Base-by-base conservation (phyloP, 2,888 invertebrate genomes). In the Clunio marinus region DNA sequence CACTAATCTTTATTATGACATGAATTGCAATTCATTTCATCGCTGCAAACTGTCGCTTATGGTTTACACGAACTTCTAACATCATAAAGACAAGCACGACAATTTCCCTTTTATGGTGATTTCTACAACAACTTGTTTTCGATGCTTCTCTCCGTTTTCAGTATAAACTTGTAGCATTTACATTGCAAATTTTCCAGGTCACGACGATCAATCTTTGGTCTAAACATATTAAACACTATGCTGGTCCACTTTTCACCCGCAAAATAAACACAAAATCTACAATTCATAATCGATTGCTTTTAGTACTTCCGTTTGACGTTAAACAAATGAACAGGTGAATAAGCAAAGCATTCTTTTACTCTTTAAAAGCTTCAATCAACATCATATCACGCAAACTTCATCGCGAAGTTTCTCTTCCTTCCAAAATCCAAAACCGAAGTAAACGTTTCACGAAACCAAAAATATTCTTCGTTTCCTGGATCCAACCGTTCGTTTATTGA, bases 141-240 rank as follows among this genome's bases (percentile, higher is more conserved):
- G 3, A 13, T 51, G n/a, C 41, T 41, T 51, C 22, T 20, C 8
- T 51, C 20, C 22, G 20, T 51, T 17, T 51, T n/a, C n/a, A n/a
- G n/a, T n/a, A n/a, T n/a, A n/a, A n/a, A n/a, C n/a, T n/a, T 4
- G 51, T 22, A 22, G n/a, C 51, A 51, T 51, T 51, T 13, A 51
- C 51, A 51, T 51, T 22, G 51, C 51, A 51, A 51, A 51, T 51
- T 22, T 51, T 51, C 22, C 51, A 51, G 51, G 51, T 51, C 51
- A 51, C 17, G 20, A 13, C 51, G n/a, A 51, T 51, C 22, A 51
- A 51, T 51, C 41, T 41, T n/a, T 15, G 4, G 32, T 17, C 10
- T 2, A 22, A 51, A 51, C 35, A 32, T 5, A 32, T 8, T 8
- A 32, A 5, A 17, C 17, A 51, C 51, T 51, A n/a, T n/a, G n/a